These are phyloP conservation scores for Falco novaeseelandiae DNA, from an alignment of 2,797 vertebrate species.

Conservation along the genomic window DNA sequence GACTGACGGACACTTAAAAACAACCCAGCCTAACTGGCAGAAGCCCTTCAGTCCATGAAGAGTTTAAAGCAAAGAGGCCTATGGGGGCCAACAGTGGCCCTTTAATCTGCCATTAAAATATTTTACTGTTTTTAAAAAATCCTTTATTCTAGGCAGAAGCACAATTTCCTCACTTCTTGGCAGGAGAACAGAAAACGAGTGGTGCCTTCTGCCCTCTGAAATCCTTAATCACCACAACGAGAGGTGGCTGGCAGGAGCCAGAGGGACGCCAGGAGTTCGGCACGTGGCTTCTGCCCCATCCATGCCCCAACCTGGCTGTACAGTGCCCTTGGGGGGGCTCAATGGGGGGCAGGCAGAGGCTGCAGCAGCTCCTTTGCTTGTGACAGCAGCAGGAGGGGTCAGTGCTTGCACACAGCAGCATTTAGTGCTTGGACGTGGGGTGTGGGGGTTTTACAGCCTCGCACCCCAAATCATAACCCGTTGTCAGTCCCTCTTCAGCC, in stretches of 20 bases:
- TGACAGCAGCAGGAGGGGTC: not conserved
- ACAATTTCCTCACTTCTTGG: slow-evolving; percentile 52
- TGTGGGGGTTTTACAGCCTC: not conserved
- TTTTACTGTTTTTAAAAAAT: slow-evolving; percentile 59
- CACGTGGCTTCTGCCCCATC: not conserved
- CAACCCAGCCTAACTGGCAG: not conserved
- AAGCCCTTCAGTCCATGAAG: not conserved
- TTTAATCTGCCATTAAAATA: slow-evolving; percentile 67
- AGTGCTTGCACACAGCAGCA: not conserved
- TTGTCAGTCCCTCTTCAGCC: not conserved
- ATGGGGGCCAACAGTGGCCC: slow-evolving; percentile 13
- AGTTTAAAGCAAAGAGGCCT: slow-evolving; percentile 39
- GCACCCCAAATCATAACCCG: not conserved
- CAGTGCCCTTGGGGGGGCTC: not conserved
- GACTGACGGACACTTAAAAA: not conserved
- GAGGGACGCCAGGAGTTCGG: not conserved
- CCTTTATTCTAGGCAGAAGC: slow-evolving; percentile 62
- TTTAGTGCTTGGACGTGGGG: not conserved
- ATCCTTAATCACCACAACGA: not conserved
- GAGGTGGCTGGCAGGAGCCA: not conserved
- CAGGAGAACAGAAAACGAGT: slow-evolving; percentile 39
- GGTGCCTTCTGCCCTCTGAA: slow-evolving; percentile 35
- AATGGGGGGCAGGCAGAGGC: not conserved
- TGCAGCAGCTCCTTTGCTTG: not conserved
- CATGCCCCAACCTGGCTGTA: fast-evolving